Base-by-base conservation (phyloP, 2,113 vertebrate species). In the Stigmatopora argus region DNA sequence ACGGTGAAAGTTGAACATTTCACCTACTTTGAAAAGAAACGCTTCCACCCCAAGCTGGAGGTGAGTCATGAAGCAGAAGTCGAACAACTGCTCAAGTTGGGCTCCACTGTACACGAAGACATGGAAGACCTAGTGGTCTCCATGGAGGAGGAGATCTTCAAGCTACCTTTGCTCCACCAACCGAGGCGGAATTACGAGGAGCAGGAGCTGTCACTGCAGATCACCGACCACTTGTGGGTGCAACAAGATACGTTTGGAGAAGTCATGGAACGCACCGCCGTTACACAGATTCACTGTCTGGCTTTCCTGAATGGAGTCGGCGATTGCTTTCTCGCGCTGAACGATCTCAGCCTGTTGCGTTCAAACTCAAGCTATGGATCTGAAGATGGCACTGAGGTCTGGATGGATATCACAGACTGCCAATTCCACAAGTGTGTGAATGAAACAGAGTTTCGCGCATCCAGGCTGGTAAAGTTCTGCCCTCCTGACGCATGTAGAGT, bases 51-150 rank as follows among this genome's bases (percentile, higher is more conserved):
- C 0, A 96, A 96, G 85, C 83, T 74, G 0, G 95, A 97, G 82
- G 90, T 94, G 0, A 89, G 82, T 23, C 96, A 95, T 0, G 95
- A 97, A 59, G 84, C 92, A 0, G 95, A 98, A 60, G 58, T 85
- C 0, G 95, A 97, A 41, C 95, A 99, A 86, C 93, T 99, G 90
- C 84, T 99, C 45, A 99, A 99, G 86, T 80, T 99, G 67, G 97
- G 96, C 71, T 94, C 94, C 74, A 93, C 89, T 0, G 92, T 93
- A 34, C 90, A 94, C 7, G 72, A 70, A 0, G 95, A 98, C 77
- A 93, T 99, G 78, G 92, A 92, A 0, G 93, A 96, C 79, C 92
- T 99, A 62, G 83, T 96, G 0, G 72, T 83, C 2, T 88, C 92
- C 0, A 89, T 98, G 0, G 94, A 99, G 55, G 96, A 99, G 66